Evolutionary conservation across 2,888 invertebrate genomes (phyloP), one percentile per base, ranked within the genome.

Genomic region (Abrostola triplasia): DNA sequence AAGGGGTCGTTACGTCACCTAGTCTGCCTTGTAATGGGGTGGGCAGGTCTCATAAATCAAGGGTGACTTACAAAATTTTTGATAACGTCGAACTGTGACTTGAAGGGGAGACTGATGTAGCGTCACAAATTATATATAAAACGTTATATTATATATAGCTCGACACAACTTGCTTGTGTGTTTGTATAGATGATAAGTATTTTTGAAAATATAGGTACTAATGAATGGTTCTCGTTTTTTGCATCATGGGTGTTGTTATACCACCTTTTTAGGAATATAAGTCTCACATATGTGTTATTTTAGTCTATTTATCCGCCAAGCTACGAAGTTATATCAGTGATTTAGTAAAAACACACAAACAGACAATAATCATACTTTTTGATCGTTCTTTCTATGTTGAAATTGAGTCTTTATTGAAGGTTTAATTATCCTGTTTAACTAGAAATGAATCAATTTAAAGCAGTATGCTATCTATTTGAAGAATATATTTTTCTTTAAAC

Each of bases 21-120:
- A 68, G 64, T 70, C 67, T 53, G 54, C 67, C 65, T 49, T 54
- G 51, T 41, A 35, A 67, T 57, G 61, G 67, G 75, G 49, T 53
- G 57, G 48, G 61, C 37, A 55, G 24, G 47, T 54, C 56, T 74
- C 74, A 84, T 84, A 83, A 84, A 84, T 84, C 84, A 84, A 75
- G 47, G 36, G 55, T 60, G 66, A 77, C 69, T 81, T 79, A 83
- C 68, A 74, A 75, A 76, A 77, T 73, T 80, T 77, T 75, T 80
- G 66, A 77, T 71, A 71, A 65, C 56, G 64, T 74, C 71, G 60
- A 77, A 64, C 77, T 59, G 61, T 68, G 72, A 73, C 68, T 71
- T 77, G 66, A 67, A 68, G 74, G 69, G 70, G 58, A 70, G 58
- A 62, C 42, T 67, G 63, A 60, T 40, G 57, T 55, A 49, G 54